Conservation (phyloP, 2,888 invertebrate genomes). For the Therioaphis trifolii region DNA sequence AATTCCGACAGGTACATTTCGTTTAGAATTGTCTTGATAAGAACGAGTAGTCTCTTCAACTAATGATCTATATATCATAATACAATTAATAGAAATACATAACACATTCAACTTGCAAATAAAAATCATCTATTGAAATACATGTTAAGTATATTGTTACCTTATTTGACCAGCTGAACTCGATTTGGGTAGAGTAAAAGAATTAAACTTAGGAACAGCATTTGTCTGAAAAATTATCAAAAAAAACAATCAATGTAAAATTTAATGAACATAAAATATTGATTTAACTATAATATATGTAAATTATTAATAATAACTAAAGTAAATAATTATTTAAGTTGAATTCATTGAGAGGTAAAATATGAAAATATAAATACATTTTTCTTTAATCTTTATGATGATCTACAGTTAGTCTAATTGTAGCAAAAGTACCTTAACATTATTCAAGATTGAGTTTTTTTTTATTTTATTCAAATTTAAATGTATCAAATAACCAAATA, state of each 20-base stretch:
- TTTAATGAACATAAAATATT: too few species aligned
- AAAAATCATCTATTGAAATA: not conserved
- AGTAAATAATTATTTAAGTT: too few species aligned
- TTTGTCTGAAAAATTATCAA: slow-evolving; percentile 21
- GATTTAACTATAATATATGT: too few species aligned
- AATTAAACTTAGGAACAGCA: slow-evolving; percentile 24
- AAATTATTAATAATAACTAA: too few species aligned
- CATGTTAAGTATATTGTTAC: slow-evolving; percentile 32
- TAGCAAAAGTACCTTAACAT: too few species aligned
- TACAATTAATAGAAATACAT: not conserved
- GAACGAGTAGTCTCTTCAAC: slow-evolving; percentile 43
- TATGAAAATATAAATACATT: too few species aligned
- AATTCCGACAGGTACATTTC: slow-evolving; percentile 65
- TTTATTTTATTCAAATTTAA: too few species aligned
- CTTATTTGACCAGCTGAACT: slow-evolving; percentile 47
- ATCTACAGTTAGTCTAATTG: too few species aligned
- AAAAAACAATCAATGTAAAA: not conserved
- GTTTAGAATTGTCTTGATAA: slow-evolving; percentile 36
- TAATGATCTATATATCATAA: slow-evolving; percentile 35
- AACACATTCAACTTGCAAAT: not conserved
- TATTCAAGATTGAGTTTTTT: too few species aligned
- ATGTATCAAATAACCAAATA: too few species aligned
- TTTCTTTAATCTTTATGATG: too few species aligned
- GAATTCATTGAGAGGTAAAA: too few species aligned
- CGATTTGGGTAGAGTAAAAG: slow-evolving; percentile 51